Conservation (phyloP, 2,113 vertebrate genomes). For the Marcusenius ussheri region DNA sequence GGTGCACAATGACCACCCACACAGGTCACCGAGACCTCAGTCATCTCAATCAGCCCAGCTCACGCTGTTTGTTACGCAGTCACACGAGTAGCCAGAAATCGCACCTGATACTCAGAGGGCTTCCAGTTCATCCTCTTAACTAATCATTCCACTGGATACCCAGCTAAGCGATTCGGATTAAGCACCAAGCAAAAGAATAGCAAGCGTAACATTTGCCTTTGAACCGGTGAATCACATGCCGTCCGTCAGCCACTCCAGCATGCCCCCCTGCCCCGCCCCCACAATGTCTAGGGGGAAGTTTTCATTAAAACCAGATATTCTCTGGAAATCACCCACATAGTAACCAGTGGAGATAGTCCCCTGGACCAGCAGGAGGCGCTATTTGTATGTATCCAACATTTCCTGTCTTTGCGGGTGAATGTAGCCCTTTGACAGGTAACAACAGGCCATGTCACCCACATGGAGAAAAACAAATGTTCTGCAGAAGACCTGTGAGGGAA, state of each 20-base stretch:
- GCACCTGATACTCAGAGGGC: not conserved
- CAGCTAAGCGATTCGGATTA: not conserved
- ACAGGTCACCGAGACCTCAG: not conserved
- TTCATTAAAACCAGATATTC: not conserved
- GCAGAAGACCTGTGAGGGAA: not conserved
- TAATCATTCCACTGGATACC: not conserved
- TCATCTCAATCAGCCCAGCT: not conserved
- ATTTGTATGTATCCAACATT: not conserved
- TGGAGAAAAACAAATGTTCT: not conserved
- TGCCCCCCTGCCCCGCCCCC: not conserved
- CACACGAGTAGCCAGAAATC: not conserved
- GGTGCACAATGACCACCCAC: not conserved
- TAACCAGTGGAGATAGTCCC: not conserved
- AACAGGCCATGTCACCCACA: not conserved
- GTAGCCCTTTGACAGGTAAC: not conserved
- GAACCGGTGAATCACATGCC: not conserved
- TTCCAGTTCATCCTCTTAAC: not conserved
- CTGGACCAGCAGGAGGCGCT: not conserved
- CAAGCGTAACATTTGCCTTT: not conserved
- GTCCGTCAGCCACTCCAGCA: not conserved
- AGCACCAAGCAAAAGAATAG: not conserved
- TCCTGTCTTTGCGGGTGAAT: not conserved
- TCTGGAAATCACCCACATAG: not conserved
- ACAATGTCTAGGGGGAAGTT: not conserved
- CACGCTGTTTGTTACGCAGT: not conserved